Conservation (phyloP, 1,140 invertebrate genomes). For the Sycobia sp. region DNA sequence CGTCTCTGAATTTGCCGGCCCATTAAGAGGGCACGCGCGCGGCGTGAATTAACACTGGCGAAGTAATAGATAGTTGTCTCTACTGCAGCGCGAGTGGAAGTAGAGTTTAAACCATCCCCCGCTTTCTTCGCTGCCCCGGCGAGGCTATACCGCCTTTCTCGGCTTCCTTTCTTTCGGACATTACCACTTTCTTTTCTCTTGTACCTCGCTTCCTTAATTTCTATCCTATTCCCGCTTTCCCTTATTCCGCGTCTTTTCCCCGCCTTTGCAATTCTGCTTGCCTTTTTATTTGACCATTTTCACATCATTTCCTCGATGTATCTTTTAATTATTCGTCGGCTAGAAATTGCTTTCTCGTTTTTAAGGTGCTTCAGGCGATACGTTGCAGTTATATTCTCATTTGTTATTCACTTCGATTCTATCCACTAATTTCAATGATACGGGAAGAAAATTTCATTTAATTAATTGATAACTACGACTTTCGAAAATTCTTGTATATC, state of each 20-base stretch:
- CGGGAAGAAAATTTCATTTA: too few relatives aligned
- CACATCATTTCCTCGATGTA: slow-evolving; percentile 15
- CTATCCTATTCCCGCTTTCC: slow-evolving; percentile 2
- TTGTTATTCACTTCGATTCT: too few relatives aligned
- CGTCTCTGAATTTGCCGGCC: slow-evolving; percentile 5
- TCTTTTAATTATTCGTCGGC: too few relatives aligned
- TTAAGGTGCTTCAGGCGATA: too few relatives aligned
- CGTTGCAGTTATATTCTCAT: too few relatives aligned
- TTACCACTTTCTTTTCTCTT: neutral
- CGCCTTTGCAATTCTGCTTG: neutral
- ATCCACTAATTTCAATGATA: too few relatives aligned
- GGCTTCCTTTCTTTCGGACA: neutral
- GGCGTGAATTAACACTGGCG: slow-evolving; percentile 27
- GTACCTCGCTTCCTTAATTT: slow-evolving; percentile 24
- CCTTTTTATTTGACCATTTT: slow-evolving; percentile 28
- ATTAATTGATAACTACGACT: too few relatives aligned
- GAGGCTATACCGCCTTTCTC: too few relatives aligned
- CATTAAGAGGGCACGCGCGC: slow-evolving; percentile 13
- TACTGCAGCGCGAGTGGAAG: slow-evolving; percentile 1
- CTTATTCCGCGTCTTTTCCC: neutral
- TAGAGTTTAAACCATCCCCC: slow-evolving; percentile 12
- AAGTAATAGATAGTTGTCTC: slow-evolving; percentile 20
- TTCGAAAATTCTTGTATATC: too few relatives aligned
- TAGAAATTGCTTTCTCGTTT: too few relatives aligned
- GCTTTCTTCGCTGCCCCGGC: neutral